These are phyloP conservation scores for Eristalis pertinax DNA, from an alignment of 2,888 invertebrate genomes.

Conservation along the genomic window DNA sequence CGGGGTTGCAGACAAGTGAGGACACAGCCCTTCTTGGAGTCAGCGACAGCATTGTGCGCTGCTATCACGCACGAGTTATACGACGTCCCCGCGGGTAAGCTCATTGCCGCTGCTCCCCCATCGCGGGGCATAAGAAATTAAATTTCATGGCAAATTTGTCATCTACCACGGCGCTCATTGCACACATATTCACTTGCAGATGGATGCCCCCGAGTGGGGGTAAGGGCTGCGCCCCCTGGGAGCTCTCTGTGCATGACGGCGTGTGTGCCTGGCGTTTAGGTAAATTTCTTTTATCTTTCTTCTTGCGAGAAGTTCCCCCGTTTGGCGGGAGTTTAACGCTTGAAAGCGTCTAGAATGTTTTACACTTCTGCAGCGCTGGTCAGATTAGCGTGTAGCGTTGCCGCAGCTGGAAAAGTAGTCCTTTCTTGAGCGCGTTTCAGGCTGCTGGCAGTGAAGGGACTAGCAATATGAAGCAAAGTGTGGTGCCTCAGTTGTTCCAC, in stretches of 20 bases:
- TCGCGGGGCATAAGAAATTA: conserved; percentile 3
- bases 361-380: neutral
- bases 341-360: neutral
- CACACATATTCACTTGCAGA: conserved; percentile 19
- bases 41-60: neutral
- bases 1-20: neutral
- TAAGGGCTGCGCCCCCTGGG: neutral
- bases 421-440: neutral
- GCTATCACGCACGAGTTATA: neutral
- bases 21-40: neutral
- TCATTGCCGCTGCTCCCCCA: neutral
- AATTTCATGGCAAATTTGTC: conserved; percentile 44
- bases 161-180: conserved; percentile 9
- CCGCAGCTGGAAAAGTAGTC: neutral
- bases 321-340: neutral
- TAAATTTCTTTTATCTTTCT: neutral
- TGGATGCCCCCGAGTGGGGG: neutral
- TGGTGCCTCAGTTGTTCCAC: too few species aligned
- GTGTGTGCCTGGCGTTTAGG: neutral
- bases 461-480: too few species aligned
- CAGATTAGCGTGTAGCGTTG: neutral
- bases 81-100: neutral
- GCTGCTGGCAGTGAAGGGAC: too few species aligned
- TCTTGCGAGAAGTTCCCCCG: neutral
- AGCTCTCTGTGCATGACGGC: neutral